phyloP scores from a whole-genome alignment of 2,797 vertebrate species.

The Artibeus lituratus region DNA sequence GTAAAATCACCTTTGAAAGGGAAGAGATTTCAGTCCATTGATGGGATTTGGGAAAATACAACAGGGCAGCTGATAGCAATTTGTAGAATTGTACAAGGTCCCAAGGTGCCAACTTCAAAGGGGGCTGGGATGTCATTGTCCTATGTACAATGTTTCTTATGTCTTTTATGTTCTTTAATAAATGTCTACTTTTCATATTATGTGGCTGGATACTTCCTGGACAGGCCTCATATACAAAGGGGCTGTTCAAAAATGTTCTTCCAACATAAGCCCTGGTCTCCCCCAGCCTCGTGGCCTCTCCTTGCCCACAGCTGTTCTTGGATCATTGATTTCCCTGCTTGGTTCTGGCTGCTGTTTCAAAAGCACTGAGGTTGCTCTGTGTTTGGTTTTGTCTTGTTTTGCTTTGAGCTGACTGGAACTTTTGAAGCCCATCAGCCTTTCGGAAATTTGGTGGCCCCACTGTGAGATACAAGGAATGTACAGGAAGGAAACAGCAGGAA shows the following conservation, averaged over 20 bases:
- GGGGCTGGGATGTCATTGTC: background rate
- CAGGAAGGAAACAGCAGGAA: background rate
- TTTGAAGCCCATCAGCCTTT: conserved; percentile 13
- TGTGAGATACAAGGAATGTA: conserved; percentile 21
- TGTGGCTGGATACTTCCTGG: background rate
- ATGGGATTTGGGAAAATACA: background rate
- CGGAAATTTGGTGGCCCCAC: background rate
- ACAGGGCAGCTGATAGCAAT: background rate
- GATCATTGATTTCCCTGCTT: conserved; percentile 45
- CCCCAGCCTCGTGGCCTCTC: background rate
- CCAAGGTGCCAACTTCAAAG: background rate
- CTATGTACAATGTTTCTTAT: background rate
- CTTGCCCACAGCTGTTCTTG: conserved; percentile 33
- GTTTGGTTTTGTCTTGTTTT: conserved; percentile 43
- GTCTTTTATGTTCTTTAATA: background rate
- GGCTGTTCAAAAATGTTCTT: conserved; percentile 62
- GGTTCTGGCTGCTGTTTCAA: conserved; percentile 19
- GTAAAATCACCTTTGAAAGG: background rate
- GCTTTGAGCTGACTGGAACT: conserved; percentile 26
- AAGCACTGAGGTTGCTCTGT: background rate
- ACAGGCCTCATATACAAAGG: conserved; percentile 26
- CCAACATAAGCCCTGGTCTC: conserved; percentile 18
- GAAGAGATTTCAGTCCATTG: background rate
- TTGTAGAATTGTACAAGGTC: background rate
- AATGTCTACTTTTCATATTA: background rate